Evolutionary conservation across 2,888 invertebrate genomes (phyloP), one percentile per base, ranked within the genome.

Genomic region (Drosophila kuntzei): DNA sequence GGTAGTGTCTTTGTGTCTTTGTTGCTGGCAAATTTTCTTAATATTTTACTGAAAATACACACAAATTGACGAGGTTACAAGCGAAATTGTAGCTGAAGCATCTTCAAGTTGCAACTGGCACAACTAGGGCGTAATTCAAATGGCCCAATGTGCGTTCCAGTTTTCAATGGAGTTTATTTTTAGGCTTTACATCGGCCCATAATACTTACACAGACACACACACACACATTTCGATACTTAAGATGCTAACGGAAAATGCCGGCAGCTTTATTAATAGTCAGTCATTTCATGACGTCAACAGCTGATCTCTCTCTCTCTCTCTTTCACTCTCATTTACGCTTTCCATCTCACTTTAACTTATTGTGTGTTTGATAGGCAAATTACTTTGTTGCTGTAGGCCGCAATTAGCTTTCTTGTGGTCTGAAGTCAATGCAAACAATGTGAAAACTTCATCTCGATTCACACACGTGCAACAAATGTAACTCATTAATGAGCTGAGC

Each of bases 161-260:
- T 89, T 84, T 84, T 83, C 83, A 88, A 88, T 83, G 89, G 86
- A 88, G 58, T 67, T 71, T 84, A 86, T 88, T 89, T 89, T 71
- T 84, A 89, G 89, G 66, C 64, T 67, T 55, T 61, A 61, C 55
- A 65, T 43, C 55, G 22, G 41, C 43, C 61, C 34, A 55, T 51
- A 46, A 71, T 29, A 57, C 29, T 54, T 34, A 59, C 22, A 67
- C 50, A 65, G 49, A 70, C 16, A 37, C 36, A 16, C 18, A 41
- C 49, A 70, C 58, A 68, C 59, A 72, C 51, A 59, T 20, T 37
- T 37, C 43, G 61, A 77, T 64, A 62, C 62, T 49, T 69, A 61
- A 61, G 67, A 77, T 69, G 75, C 51, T 34, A 50, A 55, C 70
- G 71, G 68, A 67, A 85, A 75, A 75, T 78, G 83, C 89, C 86